Evolutionary conservation across 2,888 invertebrate species (phyloP).

Genomic region (Halictus ligatus): DNA sequence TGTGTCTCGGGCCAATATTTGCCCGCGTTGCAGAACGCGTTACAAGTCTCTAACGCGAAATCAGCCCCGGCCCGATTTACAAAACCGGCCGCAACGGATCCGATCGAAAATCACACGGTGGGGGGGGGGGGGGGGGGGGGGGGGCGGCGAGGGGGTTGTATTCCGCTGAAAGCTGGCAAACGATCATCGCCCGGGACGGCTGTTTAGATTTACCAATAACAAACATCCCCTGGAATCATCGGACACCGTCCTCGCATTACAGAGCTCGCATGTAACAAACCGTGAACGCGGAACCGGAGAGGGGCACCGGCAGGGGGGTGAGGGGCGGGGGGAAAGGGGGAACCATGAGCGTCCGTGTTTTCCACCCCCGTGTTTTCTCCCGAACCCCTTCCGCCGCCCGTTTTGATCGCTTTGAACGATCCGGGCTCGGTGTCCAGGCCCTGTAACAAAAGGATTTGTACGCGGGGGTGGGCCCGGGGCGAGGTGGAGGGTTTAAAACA

Average conservation of each 20-base stretch:
- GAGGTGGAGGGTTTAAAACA: slow-evolving; percentile 46
- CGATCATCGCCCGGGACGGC: slow-evolving; percentile 39
- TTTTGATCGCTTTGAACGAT: slow-evolving; percentile 37
- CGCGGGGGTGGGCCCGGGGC: not conserved
- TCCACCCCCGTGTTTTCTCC: not conserved
- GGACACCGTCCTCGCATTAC: slow-evolving; percentile 18
- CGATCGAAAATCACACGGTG: not conserved
- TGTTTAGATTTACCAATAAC: slow-evolving; percentile 58
- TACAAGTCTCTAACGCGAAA: slow-evolving; percentile 21
- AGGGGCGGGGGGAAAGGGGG: not conserved
- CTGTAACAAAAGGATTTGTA: slow-evolving; percentile 42
- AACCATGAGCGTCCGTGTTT: not conserved
- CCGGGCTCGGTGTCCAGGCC: not conserved
- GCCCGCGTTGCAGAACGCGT: slow-evolving; percentile 24
- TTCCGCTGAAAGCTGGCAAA: slow-evolving; percentile 35
- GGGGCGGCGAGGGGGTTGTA: not conserved
- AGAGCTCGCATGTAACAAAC: slow-evolving; percentile 31
- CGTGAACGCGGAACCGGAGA: not conserved
- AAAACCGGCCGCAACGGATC: slow-evolving; percentile 39
- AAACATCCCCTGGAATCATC: slow-evolving; percentile 38
- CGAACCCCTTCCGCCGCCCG: not conserved
- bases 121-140: not conserved
- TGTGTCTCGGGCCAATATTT: slow-evolving; percentile 28
- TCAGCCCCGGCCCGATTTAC: slow-evolving; percentile 35
- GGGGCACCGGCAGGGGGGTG: not conserved